phyloP scores from a whole-genome alignment of 2,797 vertebrate genomes.

The Sebastes umbrosus region DNA sequence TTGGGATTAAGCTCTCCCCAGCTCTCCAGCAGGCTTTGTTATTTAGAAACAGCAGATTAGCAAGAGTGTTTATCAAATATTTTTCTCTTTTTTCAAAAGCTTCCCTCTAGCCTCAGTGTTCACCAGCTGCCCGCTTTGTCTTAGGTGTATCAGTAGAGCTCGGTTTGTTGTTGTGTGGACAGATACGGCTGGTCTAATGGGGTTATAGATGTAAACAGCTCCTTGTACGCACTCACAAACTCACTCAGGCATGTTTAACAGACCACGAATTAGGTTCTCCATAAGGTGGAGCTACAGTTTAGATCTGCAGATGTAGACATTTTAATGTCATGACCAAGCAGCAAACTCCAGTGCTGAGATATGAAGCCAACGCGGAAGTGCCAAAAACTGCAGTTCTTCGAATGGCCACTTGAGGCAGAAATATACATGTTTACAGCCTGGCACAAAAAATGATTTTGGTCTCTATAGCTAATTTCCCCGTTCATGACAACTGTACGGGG shows the following conservation, averaged over 20 bases:
- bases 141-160: slow-evolving; percentile 30
- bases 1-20: slow-evolving; percentile 62
- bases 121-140: slow-evolving; percentile 28
- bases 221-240: neutral
- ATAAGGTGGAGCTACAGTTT: neutral
- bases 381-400: no score
- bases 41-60: slow-evolving; percentile 74
- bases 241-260: neutral
- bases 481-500: no score
- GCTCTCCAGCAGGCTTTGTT: slow-evolving; percentile 56
- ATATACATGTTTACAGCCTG: no score
- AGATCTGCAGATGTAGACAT: neutral
- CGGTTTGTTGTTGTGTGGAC: slow-evolving; percentile 33
- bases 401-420: no score
- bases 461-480: no score
- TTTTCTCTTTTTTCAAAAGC: slow-evolving; percentile 42
- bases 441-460: no score
- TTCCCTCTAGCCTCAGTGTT: slow-evolving; percentile 14
- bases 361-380: no score
- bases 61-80: slow-evolving; percentile 54
- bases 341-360: no score
- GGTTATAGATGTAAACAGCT: slow-evolving; percentile 14
- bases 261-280: neutral
- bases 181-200: slow-evolving; percentile 31
- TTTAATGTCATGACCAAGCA: neutral